phyloP scores from a whole-genome alignment of 1,140 invertebrate genomes.

The Coelopa frigida region DNA sequence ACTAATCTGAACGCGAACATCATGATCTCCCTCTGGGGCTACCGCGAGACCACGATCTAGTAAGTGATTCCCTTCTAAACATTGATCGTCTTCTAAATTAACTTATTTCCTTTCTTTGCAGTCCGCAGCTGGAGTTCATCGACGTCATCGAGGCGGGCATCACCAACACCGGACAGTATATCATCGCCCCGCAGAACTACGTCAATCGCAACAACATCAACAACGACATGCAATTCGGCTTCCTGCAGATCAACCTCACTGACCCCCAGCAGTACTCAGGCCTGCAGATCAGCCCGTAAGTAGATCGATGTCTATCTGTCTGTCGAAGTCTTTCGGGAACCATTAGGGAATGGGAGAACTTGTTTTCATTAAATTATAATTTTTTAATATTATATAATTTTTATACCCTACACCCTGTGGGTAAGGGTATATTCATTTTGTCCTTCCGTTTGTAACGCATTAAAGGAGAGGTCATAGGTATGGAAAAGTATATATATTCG shows the following conservation, averaged over 20 bases:
- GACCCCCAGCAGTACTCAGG: conserved; percentile 63
- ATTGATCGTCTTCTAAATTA: conserved; percentile 1
- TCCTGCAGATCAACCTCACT: conserved; percentile 84
- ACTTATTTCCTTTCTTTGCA: conserved; percentile 29
- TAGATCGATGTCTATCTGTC: too few species aligned
- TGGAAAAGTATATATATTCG: too few species aligned
- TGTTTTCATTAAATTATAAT: too few species aligned
- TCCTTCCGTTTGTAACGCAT: too few species aligned
- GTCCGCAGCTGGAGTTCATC: conserved; percentile 57
- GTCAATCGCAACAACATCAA: conserved; percentile 59
- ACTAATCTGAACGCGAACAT: conserved; percentile 65
- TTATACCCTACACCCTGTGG: too few species aligned
- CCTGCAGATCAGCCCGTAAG: conserved; percentile 71
- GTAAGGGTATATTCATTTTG: too few species aligned
- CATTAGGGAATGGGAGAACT: too few species aligned
- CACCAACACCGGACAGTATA: conserved; percentile 59
- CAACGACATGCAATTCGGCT: conserved; percentile 77
- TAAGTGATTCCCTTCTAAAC: conserved; percentile 7
- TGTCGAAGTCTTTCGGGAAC: too few species aligned
- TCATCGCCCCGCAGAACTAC: conserved; percentile 62
- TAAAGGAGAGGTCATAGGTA: too few species aligned
- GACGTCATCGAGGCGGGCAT: conserved; percentile 54
- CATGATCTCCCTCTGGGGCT: conserved; percentile 78
- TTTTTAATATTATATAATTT: too few species aligned
- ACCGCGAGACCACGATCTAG: conserved; percentile 70